Base-by-base conservation (phyloP, 2,797 vertebrate genomes). In the Lycodopsis pacificus region DNA sequence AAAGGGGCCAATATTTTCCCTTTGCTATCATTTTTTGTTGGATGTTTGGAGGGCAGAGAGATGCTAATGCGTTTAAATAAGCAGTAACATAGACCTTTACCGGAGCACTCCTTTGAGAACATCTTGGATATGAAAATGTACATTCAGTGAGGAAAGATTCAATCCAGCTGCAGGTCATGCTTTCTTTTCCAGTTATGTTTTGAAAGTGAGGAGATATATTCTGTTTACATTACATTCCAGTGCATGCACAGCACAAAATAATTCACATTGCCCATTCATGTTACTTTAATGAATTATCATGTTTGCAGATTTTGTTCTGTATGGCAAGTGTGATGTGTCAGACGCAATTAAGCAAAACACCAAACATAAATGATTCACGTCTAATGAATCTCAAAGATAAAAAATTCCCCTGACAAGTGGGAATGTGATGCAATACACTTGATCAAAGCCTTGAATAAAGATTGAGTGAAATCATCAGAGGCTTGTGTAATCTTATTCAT, bases 31-130 rank as follows among this genome's bases (percentile, higher is more conserved):
- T 66, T 51, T 73, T 73, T 57, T 70, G 38, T 20, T 81, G 53
- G 77, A 83, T 84, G 76, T 82, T 87, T 70, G 48, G 46, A 81
- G 68, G 75, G 56, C 42, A 86, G 63, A 80, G 67, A 81, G 51
- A 89, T 84, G 81, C 73, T 81, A 88, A 89, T 88, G 71, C 73
- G 84, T 88, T 86, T 82, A 88, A 86, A 85, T 82, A 44, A 87
- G 58, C 73, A 27, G 38, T 53, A 82, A 80, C 71, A 75, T 59
- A 83, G 82, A 84, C 72, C 63, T 81, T 84, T 78, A 70, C 67
- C 4, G 10, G 48, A 71, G 19, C 49, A 30, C 40, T 85, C 64
- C 71, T 79, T 63, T 78, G 59, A 87, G 64, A 89, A 38, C 44
- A 68, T 66, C 30, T 42, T 10, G 27, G 54, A 54, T 56, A 67